Base-by-base conservation (phyloP, 2,888 invertebrate species). In the Elysia crispata region DNA sequence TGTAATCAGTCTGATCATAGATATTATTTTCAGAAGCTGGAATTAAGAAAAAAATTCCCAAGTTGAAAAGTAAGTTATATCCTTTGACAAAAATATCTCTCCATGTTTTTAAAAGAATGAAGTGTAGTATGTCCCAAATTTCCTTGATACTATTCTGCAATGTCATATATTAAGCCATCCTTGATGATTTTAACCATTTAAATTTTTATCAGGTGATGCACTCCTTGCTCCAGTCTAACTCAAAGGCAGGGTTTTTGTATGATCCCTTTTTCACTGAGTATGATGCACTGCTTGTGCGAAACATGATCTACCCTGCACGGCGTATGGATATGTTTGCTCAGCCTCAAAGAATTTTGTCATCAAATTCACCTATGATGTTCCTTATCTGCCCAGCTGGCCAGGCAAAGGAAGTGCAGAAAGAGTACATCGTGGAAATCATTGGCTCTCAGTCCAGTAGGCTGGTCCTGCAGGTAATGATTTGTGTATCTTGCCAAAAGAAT, bases 211-310 rank as follows among this genome's bases (percentile, higher is more conserved):
- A 80, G 80, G 86, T 93, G 5, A 87, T 90, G 87, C 95, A 96
- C 81, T 95, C 96, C 11, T 93, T 94, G 0, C 95, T 98, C 81
- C 95, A 96, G 90, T 95, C 96, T 84, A 99, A 98, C 91, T 94
- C 94, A 54, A 93, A 95, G 78, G 96, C 97, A 60, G 99, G 99
- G 0, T 95, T 99, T 84, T 95, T 96, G 77, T 99, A 98, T 90
- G 96, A 99, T 92, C 97, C 98, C 0, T 96, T 95, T 62, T 93
- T 98, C 82, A 95, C 96, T 0, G 90, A 91, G 64, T 88, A 88
- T 69, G 91, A 91, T 76, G 90, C 90, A 3, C 84, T 89, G 31
- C 85, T 88, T 81, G 86, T 91, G 0, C 85, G 91, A n/a, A 89
- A 88, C 76, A 88, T 87, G 73, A 88, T 90, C 31, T 82, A 87